Evolutionary conservation across 2,888 invertebrate genomes (phyloP), one percentile per base, ranked within the genome.

Genomic region (Scaptomyza parva): DNA sequence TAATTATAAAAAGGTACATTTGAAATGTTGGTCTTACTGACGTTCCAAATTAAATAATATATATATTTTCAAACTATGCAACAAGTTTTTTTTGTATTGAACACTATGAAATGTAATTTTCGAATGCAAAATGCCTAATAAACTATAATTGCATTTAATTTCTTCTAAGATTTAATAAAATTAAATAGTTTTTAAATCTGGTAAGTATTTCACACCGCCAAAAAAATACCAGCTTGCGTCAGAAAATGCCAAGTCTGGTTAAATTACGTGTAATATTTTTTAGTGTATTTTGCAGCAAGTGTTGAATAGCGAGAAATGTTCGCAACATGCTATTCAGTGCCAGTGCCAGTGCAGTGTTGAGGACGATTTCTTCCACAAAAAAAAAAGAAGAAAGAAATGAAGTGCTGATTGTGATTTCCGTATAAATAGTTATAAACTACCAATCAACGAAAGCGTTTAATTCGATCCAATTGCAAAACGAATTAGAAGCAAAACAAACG

Each of bases 401-500:
- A 78, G 85, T 84, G 85, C 84, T 83, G 77, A 81, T 86, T 77
- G 87, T 86, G 78, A 76, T 84, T 70, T 65, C 58, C 57, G 53
- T 71, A 61, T 71, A 60, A 71, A 37, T 61, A 76, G 48, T 58
- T 65, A 47, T 40, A 47, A 70, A 52, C 35, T 26, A 47, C 24
- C 57, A 48, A 28, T 14, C 28, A 75, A 66, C 53, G 43, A 61
- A 50, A 35, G 41, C 37, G 20, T 30, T 37, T 45, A 18, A 62
- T 45, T 54, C 20, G 35, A 30, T 50, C 11, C 30, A 40, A 50
- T 39, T 45, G 17, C 71, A 51, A n/a, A 30, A 61, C 73, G 50
- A 70, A 60, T 52, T 48, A 22, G 22, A 54, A 47, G 20, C 28
- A 66, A 60, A 59, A 50, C 20, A 41, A 64, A 54, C 33, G 44